A percentile compares a stretch with the other conserved stretches of the same genome.
phyloP scores from a whole-genome alignment of 2,888 invertebrate genomes.

The Latrodectus elegans region DNA sequence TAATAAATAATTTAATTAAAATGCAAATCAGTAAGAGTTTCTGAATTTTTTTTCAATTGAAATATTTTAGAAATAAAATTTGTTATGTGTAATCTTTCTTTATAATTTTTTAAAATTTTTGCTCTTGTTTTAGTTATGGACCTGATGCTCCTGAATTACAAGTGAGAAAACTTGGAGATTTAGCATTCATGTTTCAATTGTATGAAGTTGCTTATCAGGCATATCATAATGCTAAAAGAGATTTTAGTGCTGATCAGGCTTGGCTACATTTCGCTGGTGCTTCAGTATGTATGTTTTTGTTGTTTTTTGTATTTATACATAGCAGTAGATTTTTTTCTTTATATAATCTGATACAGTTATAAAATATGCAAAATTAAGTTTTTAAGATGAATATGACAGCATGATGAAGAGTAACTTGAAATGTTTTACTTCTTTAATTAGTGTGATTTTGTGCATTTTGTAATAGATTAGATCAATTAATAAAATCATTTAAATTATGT shows the following conservation, averaged over 20 bases:
- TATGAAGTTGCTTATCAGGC: slow-evolving; percentile 93
- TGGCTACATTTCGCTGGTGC: slow-evolving; percentile 98
- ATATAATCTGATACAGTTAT: no score
- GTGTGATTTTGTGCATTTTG: no score
- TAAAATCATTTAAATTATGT: no score
- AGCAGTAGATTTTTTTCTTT: not conserved
- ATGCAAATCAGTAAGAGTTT: no score
- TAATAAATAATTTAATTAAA: no score
- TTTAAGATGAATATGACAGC: no score
- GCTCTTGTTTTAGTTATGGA: slow-evolving; percentile 73
- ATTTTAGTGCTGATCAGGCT: slow-evolving; percentile 96
- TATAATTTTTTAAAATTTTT: not conserved
- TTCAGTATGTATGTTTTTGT: slow-evolving; percentile 75
- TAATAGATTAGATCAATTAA: no score
- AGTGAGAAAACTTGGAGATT: slow-evolving; percentile 91
- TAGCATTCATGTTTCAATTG: slow-evolving; percentile 96
- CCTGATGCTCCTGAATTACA: slow-evolving; percentile 87
- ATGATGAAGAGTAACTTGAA: no score
- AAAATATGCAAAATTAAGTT: no score
- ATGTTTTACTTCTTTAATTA: no score
- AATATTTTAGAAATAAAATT: slow-evolving; percentile 69
- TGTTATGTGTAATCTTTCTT: not conserved
- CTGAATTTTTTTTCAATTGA: no score
- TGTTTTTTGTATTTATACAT: not conserved
- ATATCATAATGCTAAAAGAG: slow-evolving; percentile 97